These are phyloP conservation scores for Spisula solida DNA, from an alignment of 2,888 invertebrate genomes.

Conservation along the genomic window DNA sequence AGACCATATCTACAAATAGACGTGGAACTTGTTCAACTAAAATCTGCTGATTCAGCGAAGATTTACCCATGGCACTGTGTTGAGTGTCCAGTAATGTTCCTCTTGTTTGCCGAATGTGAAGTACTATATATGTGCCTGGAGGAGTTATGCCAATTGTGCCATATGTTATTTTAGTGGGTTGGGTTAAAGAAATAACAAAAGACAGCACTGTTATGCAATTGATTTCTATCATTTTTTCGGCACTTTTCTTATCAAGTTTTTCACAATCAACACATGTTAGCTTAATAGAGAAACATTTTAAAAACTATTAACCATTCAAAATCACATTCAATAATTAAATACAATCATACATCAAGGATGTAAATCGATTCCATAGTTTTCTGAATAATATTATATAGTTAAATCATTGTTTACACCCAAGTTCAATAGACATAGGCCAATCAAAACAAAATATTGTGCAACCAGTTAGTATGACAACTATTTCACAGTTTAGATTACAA, in stretches of 20 bases:
- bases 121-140: too few species aligned
- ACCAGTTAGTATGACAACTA: neutral
- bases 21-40: too few species aligned
- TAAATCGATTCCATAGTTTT: neutral
- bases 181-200: neutral
- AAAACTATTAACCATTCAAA: slow-evolving; percentile 11
- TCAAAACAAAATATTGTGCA: neutral
- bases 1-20: too few species aligned
- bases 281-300: neutral
- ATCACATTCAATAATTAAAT: slow-evolving; percentile 28
- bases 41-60: too few species aligned
- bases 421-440: neutral
- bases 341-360: slow-evolving; percentile 13
- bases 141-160: too few species aligned
- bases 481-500: too few species aligned
- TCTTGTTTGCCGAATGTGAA: too few species aligned
- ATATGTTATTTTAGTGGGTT: too few species aligned
- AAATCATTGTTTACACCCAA: neutral
- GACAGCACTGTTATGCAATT: neutral
- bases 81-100: too few species aligned
- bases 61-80: too few species aligned
- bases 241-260: slow-evolving; percentile 15
- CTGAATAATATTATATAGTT: neutral
- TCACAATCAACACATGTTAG: slow-evolving; percentile 16
- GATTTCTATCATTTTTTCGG: slow-evolving; percentile 26